Conservation (phyloP, 2,888 invertebrate species). For the Orthonevra nobilis region DNA sequence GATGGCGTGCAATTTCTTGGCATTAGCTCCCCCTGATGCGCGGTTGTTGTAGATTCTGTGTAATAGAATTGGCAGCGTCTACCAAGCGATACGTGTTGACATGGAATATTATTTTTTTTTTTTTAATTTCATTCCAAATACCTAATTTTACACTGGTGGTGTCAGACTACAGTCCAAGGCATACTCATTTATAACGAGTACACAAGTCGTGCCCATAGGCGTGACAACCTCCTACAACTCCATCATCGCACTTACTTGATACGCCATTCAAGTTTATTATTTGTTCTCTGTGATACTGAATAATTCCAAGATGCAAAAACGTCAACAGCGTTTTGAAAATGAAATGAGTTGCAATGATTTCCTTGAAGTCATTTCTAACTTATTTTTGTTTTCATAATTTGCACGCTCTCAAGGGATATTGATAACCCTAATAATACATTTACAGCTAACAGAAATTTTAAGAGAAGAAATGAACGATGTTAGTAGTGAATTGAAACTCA, state of each 20-base stretch:
- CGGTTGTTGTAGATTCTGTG: slow-evolving; percentile 15
- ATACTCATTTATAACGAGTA: slow-evolving; percentile 28
- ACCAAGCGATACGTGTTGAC: slow-evolving; percentile 5
- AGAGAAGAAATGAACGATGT: no score
- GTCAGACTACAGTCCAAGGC: slow-evolving; percentile 14
- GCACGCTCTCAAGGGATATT: no score
- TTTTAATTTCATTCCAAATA: slow-evolving; percentile 19
- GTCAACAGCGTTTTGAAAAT: no score
- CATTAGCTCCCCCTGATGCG: slow-evolving; percentile 10
- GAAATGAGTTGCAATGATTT: no score
- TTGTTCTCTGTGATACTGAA: not conserved
- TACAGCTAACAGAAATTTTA: no score
- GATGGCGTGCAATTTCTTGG: slow-evolving; percentile 42
- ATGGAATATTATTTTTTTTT: not conserved
- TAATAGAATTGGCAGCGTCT: not conserved
- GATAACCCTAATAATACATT: no score
- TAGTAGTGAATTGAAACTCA: no score
- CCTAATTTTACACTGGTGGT: slow-evolving; percentile 7
- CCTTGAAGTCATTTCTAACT: no score
- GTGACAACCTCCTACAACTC: slow-evolving; percentile 43
- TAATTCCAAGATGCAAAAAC: no score
- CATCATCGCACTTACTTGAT: slow-evolving; percentile 7
- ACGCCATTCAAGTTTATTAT: slow-evolving; percentile 20
- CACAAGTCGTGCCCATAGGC: slow-evolving; percentile 24
- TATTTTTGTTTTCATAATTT: no score